Base-by-base conservation (phyloP, 2,797 vertebrate genomes). In the Acanthurus tractus region DNA sequence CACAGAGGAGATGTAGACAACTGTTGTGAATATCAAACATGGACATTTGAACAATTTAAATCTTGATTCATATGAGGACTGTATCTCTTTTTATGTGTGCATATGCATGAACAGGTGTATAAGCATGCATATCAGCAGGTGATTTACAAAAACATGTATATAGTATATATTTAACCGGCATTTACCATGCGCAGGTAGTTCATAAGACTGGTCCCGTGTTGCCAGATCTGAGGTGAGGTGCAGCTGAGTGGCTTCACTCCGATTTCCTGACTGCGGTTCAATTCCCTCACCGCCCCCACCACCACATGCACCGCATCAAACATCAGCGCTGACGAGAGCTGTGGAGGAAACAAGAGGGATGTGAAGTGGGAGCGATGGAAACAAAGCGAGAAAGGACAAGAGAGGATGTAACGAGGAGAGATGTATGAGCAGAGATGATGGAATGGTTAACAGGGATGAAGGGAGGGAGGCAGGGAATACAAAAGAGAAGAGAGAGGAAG, bases 291-390 rank as follows among this genome's bases (percentile, higher is more conserved):
- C 0, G 97, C 97, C 0, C 96, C 97, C 59, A 98, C 97, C 81
- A 98, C 97, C 87, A 98, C 97, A 1, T 98, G 97, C 23, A 98
- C 96, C 0, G 97, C 97, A 1, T 98, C 97, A 62, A 98, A 98
- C 95, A 98, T 97, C 92, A 98, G 92, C 0, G 97, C 97, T 0
- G 97, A 97, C 0, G 97, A 97, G 44, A 98, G 94, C 97, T 98
- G 89, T 63, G 72, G 77, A 75, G 79, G 56, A 63, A 25, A 72
- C 40, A 36, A 20, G n/a, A 67, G 74, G 61, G 20, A 59, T 10
- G 42, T 4, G 11, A 22, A 29, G 36, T 49, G 2, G 68, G 68
- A 20, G 58, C 25, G 63, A 25, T 56, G 61, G 65, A 66, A 62
- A 49, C 22, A 67, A 9, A 61, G 48, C 12, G 8, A 61, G 20